Conservation (phyloP, 2,797 vertebrate genomes). For the Tympanoctomys barrerae region DNA sequence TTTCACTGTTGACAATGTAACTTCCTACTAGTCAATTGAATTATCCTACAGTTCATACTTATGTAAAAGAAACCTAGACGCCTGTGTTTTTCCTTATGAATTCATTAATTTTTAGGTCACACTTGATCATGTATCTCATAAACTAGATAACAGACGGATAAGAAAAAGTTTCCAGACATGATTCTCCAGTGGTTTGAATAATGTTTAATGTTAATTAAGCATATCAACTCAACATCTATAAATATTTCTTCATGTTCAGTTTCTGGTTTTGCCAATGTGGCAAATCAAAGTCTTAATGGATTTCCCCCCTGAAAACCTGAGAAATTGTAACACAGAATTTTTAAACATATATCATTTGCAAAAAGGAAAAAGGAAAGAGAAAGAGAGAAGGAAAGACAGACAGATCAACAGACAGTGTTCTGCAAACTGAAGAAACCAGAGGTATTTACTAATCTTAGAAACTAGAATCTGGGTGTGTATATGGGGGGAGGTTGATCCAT, state of each 20-base stretch:
- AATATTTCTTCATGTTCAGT: slow-evolving; percentile 32
- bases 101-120: slow-evolving; percentile 67
- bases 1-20: not conserved
- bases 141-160: slow-evolving; percentile 26
- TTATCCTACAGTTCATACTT: slow-evolving; percentile 48
- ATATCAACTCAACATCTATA: slow-evolving; percentile 27
- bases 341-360: not conserved
- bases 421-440: not conserved
- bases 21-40: not conserved
- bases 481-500: not conserved
- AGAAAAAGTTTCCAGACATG: not conserved
- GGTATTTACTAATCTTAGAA: not conserved
- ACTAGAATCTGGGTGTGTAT: not conserved
- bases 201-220: not conserved
- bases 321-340: not conserved
- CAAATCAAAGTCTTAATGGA: not conserved
- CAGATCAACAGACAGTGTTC: not conserved
- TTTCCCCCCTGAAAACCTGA: not conserved
- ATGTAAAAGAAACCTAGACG: not conserved
- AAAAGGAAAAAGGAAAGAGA: not conserved
- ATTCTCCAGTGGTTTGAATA: not conserved
- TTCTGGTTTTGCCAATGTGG: not conserved
- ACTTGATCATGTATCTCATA: slow-evolving; percentile 46
- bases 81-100: slow-evolving; percentile 28
- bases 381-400: not conserved